These are phyloP conservation scores for Anseranas semipalmata DNA, from an alignment of 2,113 vertebrate species.

Conservation along the genomic window DNA sequence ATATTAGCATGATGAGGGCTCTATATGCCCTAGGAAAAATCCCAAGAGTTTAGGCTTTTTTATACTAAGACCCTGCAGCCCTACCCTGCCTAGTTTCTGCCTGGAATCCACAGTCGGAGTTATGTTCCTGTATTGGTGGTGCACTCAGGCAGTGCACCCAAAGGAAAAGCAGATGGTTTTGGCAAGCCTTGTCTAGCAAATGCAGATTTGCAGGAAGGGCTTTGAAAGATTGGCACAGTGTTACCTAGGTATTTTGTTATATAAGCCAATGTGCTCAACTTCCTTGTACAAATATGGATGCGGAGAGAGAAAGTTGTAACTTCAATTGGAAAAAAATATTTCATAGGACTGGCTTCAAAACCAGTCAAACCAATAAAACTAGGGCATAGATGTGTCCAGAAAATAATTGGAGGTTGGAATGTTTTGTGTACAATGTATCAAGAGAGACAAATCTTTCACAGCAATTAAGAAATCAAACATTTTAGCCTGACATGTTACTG, in stretches of 20 bases:
- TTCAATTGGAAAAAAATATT: not conserved
- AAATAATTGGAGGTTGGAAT: not conserved
- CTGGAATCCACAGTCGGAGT: fast-evolving
- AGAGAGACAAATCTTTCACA: not conserved
- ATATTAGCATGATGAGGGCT: not conserved
- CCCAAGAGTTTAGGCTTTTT: not conserved
- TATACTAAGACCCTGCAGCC: not conserved
- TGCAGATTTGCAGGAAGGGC: not conserved
- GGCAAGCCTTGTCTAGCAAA: not conserved
- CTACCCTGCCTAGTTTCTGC: not conserved
- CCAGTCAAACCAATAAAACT: not conserved
- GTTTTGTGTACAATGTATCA: not conserved
- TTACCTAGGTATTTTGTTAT: not conserved
- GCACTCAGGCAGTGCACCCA: not conserved
- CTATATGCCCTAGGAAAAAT: not conserved
- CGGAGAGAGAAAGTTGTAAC: not conserved
- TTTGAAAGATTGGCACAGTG: not conserved
- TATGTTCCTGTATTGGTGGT: not conserved
- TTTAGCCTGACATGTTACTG: not conserved
- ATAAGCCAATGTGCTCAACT: not conserved
- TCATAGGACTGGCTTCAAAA: not conserved
- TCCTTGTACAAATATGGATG: not conserved
- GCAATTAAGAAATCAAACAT: not conserved
- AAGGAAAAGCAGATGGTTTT: not conserved
- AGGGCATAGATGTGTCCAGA: not conserved